Percentiles rank a stretch among this genome's conserved stretches.
These are phyloP conservation scores for Odontomyia ornata DNA, from an alignment of 2,888 invertebrate genomes.

Conservation along the genomic window DNA sequence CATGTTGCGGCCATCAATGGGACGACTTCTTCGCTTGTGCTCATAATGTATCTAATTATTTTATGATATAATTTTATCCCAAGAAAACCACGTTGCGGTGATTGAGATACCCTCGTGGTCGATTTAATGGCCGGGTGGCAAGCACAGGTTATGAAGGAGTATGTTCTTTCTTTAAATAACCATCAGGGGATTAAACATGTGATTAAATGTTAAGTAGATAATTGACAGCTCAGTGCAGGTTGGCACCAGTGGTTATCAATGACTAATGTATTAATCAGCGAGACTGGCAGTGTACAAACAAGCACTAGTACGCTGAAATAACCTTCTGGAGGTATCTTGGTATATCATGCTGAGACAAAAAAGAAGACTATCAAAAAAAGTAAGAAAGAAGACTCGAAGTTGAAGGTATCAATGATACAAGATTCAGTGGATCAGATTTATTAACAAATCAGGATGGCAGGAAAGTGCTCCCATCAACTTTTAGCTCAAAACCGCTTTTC, in stretches of 20 bases:
- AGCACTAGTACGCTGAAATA: too few species aligned
- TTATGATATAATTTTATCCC: conserved; percentile 32
- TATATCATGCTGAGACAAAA: too few species aligned
- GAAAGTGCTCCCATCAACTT: too few species aligned
- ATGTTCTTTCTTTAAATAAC: not conserved
- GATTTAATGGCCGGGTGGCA: not conserved
- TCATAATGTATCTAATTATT: conserved; percentile 33
- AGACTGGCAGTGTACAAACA: too few species aligned
- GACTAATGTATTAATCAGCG: not conserved
- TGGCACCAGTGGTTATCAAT: not conserved
- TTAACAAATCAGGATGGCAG: too few species aligned
- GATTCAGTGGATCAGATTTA: too few species aligned
- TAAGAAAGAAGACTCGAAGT: too few species aligned
- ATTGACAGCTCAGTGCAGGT: conserved; percentile 4
- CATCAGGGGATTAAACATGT: not conserved
- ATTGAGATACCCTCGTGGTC: not conserved
- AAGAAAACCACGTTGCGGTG: not conserved
- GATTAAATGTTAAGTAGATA: conserved; percentile 26
- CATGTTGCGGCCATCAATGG: not conserved
- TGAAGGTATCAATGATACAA: too few species aligned
- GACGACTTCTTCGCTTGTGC: not conserved
- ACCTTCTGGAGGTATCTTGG: too few species aligned
- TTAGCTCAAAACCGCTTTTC: too few species aligned
- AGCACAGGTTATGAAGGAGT: not conserved
- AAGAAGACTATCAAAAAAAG: too few species aligned